phyloP scores from a whole-genome alignment of 2,113 vertebrate species.

The Hiodon tergisus region DNA sequence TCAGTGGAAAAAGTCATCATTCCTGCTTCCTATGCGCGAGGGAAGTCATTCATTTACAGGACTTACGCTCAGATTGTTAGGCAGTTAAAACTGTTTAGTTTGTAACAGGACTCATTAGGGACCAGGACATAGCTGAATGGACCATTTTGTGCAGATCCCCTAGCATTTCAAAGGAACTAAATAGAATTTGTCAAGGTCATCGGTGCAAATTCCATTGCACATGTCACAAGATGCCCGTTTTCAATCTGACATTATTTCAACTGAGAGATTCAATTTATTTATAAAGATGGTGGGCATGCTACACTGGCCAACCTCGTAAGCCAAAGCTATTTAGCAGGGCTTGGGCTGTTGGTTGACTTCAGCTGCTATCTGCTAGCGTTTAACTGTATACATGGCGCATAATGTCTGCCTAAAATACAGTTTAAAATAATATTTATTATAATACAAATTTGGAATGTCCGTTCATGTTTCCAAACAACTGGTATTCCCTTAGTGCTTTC shows the following conservation, averaged over 20 bases:
- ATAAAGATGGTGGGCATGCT: not conserved
- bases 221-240: slow-evolving; percentile 19
- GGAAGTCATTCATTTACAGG: slow-evolving; percentile 15
- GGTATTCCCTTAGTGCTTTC: too few relatives aligned
- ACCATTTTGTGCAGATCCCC: slow-evolving; percentile 1
- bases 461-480: too few relatives aligned
- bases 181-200: not conserved
- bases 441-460: too few relatives aligned
- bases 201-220: not conserved
- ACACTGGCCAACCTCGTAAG: not conserved
- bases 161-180: slow-evolving; percentile 6
- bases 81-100: slow-evolving; percentile 4
- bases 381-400: too few relatives aligned
- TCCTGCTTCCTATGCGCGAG: not conserved
- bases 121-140: not conserved
- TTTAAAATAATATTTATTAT: too few relatives aligned
- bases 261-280: slow-evolving; percentile 10
- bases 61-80: slow-evolving; percentile 1
- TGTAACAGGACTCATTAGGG: not conserved
- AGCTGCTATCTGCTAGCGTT: not conserved
- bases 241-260: slow-evolving; percentile 6
- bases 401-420: not conserved
- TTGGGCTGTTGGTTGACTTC: not conserved
- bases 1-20: not conserved
- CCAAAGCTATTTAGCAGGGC: not conserved